Percentiles rank a stretch among this genome's conserved stretches.
Evolutionary conservation across 37 sponge, comb jelly and placozoan species (phyloP).

Genomic region (Chondrosia reniformis): DNA sequence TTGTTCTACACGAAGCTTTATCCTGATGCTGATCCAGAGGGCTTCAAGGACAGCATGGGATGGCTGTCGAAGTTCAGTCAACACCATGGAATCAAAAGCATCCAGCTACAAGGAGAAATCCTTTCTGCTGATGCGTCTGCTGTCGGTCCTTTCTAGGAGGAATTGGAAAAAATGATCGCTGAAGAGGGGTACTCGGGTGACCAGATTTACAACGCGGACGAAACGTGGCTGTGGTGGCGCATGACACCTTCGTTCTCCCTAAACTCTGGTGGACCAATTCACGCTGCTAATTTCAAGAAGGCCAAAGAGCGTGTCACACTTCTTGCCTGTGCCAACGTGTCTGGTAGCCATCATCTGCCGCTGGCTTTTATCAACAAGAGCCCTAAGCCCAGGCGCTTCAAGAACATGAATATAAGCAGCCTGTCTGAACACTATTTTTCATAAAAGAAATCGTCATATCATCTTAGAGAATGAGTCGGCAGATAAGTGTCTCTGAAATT

Average conservation of each 20-base stretch:
- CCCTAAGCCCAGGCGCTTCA: constrained; percentile 37
- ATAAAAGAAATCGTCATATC: constrained; percentile 24
- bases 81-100: constrained; percentile 24
- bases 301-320: constrained; percentile 30
- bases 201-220: constrained; percentile 49
- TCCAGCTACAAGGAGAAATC: constrained; percentile 29
- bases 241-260: constrained; percentile 31
- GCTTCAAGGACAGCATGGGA: constrained; percentile 35
- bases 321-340: constrained; percentile 24
- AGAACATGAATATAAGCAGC: constrained; percentile 40
- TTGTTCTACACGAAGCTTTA: constrained; percentile 26
- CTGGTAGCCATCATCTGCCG: constrained; percentile 28
- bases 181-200: constrained; percentile 33
- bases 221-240: constrained; percentile 44
- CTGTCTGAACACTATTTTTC: constrained; percentile 36
- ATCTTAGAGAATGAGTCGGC: neutral
- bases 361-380: constrained; percentile 35
- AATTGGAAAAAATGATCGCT: constrained; percentile 24
- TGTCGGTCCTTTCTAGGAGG: constrained; percentile 29
- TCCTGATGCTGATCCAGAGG: constrained; percentile 22
- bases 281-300: constrained; percentile 29
- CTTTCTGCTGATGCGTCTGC: constrained; percentile 42
- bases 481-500: constrained; percentile 31
- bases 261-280: constrained; percentile 23
- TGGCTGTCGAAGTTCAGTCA: constrained; percentile 27